phyloP scores from a whole-genome alignment of 2,888 invertebrate species.

The Melanargia galathea region DNA sequence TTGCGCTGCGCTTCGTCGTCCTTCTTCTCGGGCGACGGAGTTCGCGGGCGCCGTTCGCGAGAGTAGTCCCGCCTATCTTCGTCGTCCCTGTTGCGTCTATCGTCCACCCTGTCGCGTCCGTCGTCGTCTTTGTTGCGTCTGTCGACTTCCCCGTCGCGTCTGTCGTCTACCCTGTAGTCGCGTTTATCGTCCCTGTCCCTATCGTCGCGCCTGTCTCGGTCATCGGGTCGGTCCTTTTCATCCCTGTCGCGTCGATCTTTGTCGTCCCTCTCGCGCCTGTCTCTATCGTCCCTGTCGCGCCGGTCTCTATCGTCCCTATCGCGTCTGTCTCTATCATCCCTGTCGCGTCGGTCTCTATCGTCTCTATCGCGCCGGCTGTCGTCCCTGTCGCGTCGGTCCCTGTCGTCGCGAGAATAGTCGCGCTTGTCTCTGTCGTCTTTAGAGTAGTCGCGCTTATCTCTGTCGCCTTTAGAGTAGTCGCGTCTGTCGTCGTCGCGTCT shows the following conservation, averaged over 20 bases:
- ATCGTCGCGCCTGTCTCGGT: slow-evolving; percentile 29
- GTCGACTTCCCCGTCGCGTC: slow-evolving; percentile 44
- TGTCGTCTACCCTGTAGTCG: slow-evolving; percentile 35
- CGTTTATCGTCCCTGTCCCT: slow-evolving; percentile 26
- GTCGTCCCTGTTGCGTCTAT: slow-evolving; percentile 45
- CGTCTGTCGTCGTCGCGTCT: slow-evolving; percentile 48
- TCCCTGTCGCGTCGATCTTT: slow-evolving; percentile 32
- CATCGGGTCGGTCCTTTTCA: slow-evolving; percentile 37
- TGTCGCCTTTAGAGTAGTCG: slow-evolving; percentile 48
- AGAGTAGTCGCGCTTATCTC: slow-evolving; percentile 47
- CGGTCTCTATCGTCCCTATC: slow-evolving; percentile 42
- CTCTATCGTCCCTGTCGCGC: slow-evolving; percentile 38
- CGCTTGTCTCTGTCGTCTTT: slow-evolving; percentile 47
- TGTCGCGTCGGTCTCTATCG: slow-evolving; percentile 47
- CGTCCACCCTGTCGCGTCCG: slow-evolving; percentile 40
- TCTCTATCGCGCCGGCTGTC: slow-evolving; percentile 61
- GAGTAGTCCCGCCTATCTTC: slow-evolving; percentile 39
- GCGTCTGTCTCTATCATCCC: slow-evolving; percentile 44
- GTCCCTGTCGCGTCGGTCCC: slow-evolving; percentile 58
- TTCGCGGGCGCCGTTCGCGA: slow-evolving; percentile 27
- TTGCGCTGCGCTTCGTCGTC: slow-evolving; percentile 46
- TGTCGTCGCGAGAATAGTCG: slow-evolving; percentile 41
- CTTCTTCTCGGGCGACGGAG: slow-evolving; percentile 32
- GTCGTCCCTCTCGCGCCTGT: slow-evolving; percentile 31
- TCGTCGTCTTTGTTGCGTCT: slow-evolving; percentile 41